Conservation (phyloP, 1,140 invertebrate species). For the Monomorium pharaonis region DNA sequence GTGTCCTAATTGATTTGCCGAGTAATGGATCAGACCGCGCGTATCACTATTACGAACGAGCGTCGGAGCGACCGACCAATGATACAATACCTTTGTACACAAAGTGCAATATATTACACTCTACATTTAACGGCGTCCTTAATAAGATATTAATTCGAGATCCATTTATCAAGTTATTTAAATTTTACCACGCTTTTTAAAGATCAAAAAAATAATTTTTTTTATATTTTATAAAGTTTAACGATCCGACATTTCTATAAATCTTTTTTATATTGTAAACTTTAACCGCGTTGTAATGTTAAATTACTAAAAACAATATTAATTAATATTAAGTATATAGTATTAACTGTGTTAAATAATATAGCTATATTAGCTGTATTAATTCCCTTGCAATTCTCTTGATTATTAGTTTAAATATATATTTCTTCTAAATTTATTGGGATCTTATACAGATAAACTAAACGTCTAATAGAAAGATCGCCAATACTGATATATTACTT, state of each 20-base stretch:
- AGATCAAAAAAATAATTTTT: not conserved
- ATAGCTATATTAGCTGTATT: not conserved
- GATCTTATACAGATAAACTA: not conserved
- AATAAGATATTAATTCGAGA: not conserved
- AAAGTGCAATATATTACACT: not conserved
- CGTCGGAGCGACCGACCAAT: not conserved
- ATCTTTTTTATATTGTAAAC: not conserved
- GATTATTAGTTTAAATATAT: not conserved
- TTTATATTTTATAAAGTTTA: not conserved
- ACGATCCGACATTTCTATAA: not conserved
- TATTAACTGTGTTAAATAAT: too few species aligned
- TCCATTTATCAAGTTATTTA: not conserved
- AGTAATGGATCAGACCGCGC: constrained; percentile 69
- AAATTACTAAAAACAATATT: not conserved
- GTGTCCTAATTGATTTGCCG: constrained; percentile 73
- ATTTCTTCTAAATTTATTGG: not conserved
- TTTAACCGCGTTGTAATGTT: not conserved
- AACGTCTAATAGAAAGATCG: not conserved
- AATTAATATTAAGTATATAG: not conserved
- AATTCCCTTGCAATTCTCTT: not conserved
- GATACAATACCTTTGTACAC: not conserved
- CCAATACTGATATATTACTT: too few species aligned
- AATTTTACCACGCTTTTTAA: not conserved
- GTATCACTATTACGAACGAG: constrained; percentile 24
- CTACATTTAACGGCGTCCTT: not conserved